Evolutionary conservation across 2,113 vertebrate genomes (phyloP).

Genomic region (Clarias macrocephalus): DNA sequence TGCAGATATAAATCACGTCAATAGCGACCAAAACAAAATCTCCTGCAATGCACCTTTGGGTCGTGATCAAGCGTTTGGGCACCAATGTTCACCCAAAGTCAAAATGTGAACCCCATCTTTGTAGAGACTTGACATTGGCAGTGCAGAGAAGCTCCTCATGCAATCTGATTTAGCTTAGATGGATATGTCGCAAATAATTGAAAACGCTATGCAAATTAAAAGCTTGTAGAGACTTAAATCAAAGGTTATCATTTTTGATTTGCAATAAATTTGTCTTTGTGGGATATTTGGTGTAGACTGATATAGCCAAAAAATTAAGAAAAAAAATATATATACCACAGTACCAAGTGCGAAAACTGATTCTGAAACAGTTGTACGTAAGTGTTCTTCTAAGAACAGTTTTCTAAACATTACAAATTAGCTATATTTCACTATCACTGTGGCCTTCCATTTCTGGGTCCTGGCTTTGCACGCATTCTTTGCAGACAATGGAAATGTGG

Average conservation of each 20-base stretch:
- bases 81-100: background rate
- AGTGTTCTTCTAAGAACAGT: background rate
- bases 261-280: background rate
- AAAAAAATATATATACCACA: background rate
- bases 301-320: background rate
- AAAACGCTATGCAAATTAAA: background rate
- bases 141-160: background rate
- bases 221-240: background rate
- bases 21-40: too few species aligned
- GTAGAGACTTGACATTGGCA: too few species aligned
- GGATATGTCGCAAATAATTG: background rate
- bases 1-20: too few species aligned
- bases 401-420: background rate
- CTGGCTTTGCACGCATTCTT: constrained; percentile 19
- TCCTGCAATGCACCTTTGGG: too few species aligned
- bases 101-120: too few species aligned
- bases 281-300: background rate
- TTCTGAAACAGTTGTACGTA: background rate
- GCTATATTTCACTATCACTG: background rate
- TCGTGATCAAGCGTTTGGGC: too few species aligned
- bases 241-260: background rate
- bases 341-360: background rate
- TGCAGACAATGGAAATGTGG: constrained; percentile 39
- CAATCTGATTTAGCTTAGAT: background rate
- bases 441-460: background rate